phyloP scores from a whole-genome alignment of 2,113 vertebrate species.

The Aphelocoma coerulescens region DNA sequence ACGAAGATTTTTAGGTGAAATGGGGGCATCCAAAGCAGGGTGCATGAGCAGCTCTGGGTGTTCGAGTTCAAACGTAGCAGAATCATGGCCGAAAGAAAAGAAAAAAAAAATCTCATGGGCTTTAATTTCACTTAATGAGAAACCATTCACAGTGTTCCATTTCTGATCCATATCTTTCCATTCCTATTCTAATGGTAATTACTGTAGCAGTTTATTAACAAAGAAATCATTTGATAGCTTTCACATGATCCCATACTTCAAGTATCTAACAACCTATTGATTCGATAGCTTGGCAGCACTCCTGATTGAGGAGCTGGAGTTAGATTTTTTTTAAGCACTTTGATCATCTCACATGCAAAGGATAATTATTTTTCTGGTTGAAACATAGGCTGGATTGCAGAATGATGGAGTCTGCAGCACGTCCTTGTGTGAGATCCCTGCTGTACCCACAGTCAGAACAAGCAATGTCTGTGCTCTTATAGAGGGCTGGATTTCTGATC shows the following conservation, averaged over 20 bases:
- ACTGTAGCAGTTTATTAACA: constrained; percentile 57
- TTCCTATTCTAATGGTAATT: constrained; percentile 48
- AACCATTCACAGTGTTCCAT: constrained; percentile 21
- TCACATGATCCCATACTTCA: constrained; percentile 32
- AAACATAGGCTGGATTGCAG: not conserved
- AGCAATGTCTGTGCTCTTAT: not conserved
- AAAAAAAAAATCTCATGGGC: not conserved
- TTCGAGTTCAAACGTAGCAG: accelerated
- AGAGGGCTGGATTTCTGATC: not conserved
- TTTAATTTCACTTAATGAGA: constrained; percentile 56
- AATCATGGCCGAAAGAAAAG: not conserved
- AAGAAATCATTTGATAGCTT: constrained; percentile 57
- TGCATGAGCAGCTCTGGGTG: not conserved
- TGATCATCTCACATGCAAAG: not conserved
- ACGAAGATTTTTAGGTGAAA: not conserved
- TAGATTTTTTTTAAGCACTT: not conserved
- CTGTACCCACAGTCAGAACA: accelerated
- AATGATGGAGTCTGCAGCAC: not conserved
- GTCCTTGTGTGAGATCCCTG: not conserved
- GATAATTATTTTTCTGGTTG: constrained; percentile 12
- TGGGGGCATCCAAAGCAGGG: not conserved
- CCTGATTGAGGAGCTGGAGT: constrained; percentile 34
- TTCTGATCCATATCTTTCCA: constrained; percentile 45
- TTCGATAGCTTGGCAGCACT: not conserved
- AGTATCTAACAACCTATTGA: constrained; percentile 56